Evolutionary conservation across 2,888 invertebrate genomes (phyloP), one percentile per base, ranked within the genome.

Genomic region (Prosapia bicincta): DNA sequence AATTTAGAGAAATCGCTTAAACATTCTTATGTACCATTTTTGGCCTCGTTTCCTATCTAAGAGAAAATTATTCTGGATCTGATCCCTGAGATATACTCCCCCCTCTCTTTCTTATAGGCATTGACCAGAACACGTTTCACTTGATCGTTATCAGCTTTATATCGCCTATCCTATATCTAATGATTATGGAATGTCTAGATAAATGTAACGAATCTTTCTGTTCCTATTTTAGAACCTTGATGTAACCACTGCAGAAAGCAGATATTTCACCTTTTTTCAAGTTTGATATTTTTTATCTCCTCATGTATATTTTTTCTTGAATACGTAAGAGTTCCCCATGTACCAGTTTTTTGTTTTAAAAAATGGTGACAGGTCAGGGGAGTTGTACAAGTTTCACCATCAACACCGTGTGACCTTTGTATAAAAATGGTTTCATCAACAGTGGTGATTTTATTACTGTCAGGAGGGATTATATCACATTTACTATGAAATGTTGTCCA

Each of bases 221-320:
- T 54, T 76, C 76, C 69, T 77, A 78, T 9, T 78, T 79, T 54
- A 65, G 23, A 15, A 30, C 67, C 30, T 26, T 72, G 23, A 70
- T 66, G 15, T 70, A 38, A 9, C 23, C 75, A 3, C 38, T 25
- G 23, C 28, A 65, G 26, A 66, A 25, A 0, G 43, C 67, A 24
- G 65, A 25, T 5, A 67, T 68, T 26, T 75, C 85, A 72, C 85
- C n/a, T n/a, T n/a, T n/a, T n/a, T n/a, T n/a, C n/a, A n/a, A n/a
- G n/a, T n/a, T n/a, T n/a, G n/a, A n/a, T 87, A 82, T 73, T 81
- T n/a, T n/a, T n/a, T n/a, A n/a, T n/a, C n/a, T n/a, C n/a, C n/a
- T n/a, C n/a, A n/a, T n/a, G n/a, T n/a, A n/a, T n/a, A n/a, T n/a
- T n/a, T n/a, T n/a, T n/a, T n/a, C n/a, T n/a, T n/a, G n/a, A n/a